Conservation (phyloP, 2,797 vertebrate species). For the Acanthornis magna region DNA sequence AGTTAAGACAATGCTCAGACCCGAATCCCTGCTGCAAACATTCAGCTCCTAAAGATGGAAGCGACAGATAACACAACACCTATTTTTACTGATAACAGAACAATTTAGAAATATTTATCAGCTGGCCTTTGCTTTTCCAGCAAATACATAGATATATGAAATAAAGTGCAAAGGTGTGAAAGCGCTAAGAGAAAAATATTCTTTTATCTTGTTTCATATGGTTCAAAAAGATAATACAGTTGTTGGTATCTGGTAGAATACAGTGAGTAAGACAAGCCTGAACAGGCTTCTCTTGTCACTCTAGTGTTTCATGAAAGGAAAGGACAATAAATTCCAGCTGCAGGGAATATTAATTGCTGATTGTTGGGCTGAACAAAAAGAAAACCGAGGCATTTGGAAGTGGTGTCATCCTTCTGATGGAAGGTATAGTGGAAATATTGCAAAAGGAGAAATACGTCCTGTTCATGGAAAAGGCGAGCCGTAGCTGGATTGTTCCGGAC, state of each 20-base stretch:
- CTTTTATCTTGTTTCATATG: constrained; percentile 32
- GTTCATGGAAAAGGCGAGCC: not conserved
- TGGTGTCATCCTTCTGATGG: not conserved
- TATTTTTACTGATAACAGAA: constrained; percentile 62
- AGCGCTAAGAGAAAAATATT: constrained; percentile 37
- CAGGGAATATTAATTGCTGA: not conserved
- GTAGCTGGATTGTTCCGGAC: not conserved
- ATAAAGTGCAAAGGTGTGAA: constrained; percentile 41
- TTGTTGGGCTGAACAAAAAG: not conserved
- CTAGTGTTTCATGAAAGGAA: not conserved
- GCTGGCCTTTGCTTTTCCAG: constrained; percentile 18
- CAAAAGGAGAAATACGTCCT: not conserved
- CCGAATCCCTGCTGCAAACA: constrained; percentile 36
- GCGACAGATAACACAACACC: constrained; percentile 56
- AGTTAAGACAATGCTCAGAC: constrained; percentile 61
- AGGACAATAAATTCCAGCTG: not conserved
- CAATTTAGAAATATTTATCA: constrained; percentile 59
- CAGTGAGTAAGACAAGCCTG: not conserved
- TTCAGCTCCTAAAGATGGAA: constrained; percentile 28
- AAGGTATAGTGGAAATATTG: not conserved
- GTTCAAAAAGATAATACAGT: constrained; percentile 30
- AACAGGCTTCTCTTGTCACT: not conserved
- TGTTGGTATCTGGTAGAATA: not conserved
- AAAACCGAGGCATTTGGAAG: not conserved
- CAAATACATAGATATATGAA: not conserved